Evolutionary conservation across 2,888 invertebrate genomes (phyloP).

Genomic region (Hirtodrosophila trivittata): DNA sequence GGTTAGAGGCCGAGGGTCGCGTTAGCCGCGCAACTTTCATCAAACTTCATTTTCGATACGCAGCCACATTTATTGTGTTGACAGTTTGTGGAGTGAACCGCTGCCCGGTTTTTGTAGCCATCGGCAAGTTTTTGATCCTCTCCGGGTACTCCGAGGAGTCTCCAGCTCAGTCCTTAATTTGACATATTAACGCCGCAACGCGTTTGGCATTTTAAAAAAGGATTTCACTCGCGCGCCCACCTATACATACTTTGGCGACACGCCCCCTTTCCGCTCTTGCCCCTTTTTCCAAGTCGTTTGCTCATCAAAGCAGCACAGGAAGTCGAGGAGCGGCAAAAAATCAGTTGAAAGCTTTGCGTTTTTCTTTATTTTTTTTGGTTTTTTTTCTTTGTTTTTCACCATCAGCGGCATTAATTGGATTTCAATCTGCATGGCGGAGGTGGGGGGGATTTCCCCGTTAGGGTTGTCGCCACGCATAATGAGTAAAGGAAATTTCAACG

Average conservation of each 20-base stretch:
- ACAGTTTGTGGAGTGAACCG: slow-evolving; percentile 53
- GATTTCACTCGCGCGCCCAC: slow-evolving; percentile 42
- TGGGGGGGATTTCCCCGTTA: slow-evolving; percentile 11
- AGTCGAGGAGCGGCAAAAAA: slow-evolving; percentile 40
- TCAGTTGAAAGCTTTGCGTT: slow-evolving; percentile 69
- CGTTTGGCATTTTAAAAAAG: slow-evolving; percentile 72
- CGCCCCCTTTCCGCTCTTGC: slow-evolving; percentile 37
- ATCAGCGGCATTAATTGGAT: slow-evolving; percentile 75
- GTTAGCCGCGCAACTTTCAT: slow-evolving; percentile 53
- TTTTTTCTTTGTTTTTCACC: slow-evolving; percentile 42
- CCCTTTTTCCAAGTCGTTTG: slow-evolving; percentile 68
- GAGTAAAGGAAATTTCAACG: slow-evolving; percentile 71
- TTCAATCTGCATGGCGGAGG: slow-evolving; percentile 57
- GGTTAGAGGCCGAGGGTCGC: slow-evolving; percentile 16
- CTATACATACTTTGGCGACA: slow-evolving; percentile 19
- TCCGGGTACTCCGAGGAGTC: not conserved
- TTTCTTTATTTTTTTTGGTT: slow-evolving; percentile 15
- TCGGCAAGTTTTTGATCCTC: slow-evolving; percentile 53
- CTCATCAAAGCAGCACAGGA: slow-evolving; percentile 51
- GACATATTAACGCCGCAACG: slow-evolving; percentile 73
- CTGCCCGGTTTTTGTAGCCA: slow-evolving; percentile 39
- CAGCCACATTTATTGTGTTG: slow-evolving; percentile 66
- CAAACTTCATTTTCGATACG: slow-evolving; percentile 61
- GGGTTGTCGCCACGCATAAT: slow-evolving; percentile 67
- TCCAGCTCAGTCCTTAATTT: slow-evolving; percentile 53